These are phyloP conservation scores for Anticlea derivata DNA, from an alignment of 2,888 invertebrate genomes.

Conservation along the genomic window DNA sequence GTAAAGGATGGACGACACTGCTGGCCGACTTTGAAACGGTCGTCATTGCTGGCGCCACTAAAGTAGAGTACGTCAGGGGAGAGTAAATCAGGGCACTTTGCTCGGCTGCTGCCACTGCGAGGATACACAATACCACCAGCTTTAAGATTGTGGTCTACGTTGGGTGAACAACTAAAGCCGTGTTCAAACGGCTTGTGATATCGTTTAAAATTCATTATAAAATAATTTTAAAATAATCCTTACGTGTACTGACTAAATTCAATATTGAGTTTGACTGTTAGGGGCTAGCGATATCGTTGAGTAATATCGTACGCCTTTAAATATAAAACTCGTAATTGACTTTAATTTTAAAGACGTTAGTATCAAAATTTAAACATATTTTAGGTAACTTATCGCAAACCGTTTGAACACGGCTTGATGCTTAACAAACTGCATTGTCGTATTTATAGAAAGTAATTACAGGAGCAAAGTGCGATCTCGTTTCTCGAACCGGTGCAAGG, in stretches of 20 bases:
- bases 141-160: constrained; percentile 79
- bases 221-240: too few relatives aligned
- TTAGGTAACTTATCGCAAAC: too few relatives aligned
- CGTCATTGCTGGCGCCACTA: constrained; percentile 59
- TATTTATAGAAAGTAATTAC: constrained; percentile 71
- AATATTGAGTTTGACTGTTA: too few relatives aligned
- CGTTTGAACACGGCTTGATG: too few relatives aligned
- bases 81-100: constrained; percentile 45
- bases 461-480: constrained; percentile 67
- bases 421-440: constrained; percentile 41
- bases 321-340: too few relatives aligned
- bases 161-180: constrained; percentile 67
- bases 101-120: constrained; percentile 81
- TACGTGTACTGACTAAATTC: too few relatives aligned
- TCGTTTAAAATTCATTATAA: too few relatives aligned
- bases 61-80: constrained; percentile 48
- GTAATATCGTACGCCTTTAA: too few relatives aligned
- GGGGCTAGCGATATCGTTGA: too few relatives aligned
- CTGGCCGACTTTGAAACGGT: constrained; percentile 66
- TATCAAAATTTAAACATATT: too few relatives aligned
- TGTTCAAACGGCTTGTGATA: too few relatives aligned
- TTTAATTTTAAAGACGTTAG: too few relatives aligned
- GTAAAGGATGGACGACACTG: constrained; percentile 72
- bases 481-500: constrained; percentile 72
- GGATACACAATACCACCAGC: constrained; percentile 84